Evolutionary conservation across 2,113 vertebrate genomes (phyloP).

Genomic region (Pica pica): DNA sequence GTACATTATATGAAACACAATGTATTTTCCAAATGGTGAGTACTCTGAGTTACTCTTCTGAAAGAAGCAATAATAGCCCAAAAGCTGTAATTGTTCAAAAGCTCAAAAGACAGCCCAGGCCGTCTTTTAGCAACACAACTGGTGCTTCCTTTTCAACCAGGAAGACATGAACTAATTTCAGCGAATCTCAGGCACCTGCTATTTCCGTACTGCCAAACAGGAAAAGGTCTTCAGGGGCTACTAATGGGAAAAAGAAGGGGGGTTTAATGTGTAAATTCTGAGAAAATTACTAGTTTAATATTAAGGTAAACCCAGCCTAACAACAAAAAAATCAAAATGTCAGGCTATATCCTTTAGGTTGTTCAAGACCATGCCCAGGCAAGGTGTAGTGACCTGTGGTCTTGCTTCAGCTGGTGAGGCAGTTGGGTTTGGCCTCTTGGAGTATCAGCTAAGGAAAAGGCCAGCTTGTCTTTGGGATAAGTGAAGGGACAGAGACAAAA

Average conservation of each 20-base stretch:
- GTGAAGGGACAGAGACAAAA: neutral
- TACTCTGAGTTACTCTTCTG: neutral
- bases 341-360: neutral
- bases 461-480: neutral
- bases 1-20: neutral
- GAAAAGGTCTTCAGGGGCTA: neutral
- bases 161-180: neutral
- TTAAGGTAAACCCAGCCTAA: neutral
- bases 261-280: neutral
- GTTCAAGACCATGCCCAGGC: neutral
- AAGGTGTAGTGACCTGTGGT: accelerated
- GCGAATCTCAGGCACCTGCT: neutral
- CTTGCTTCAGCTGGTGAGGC: neutral
- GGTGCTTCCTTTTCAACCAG: neutral
- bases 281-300: neutral
- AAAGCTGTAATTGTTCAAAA: neutral
- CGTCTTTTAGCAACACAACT: neutral
- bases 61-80: neutral
- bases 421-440: neutral
- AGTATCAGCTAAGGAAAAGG: neutral
- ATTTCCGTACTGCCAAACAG: neutral
- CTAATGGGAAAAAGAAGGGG: neutral
- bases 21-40: neutral
- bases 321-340: neutral
- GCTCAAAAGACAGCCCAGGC: neutral